These are phyloP conservation scores for Hypotaenidia philippensis DNA, from an alignment of 2,797 vertebrate species.

Conservation along the genomic window DNA sequence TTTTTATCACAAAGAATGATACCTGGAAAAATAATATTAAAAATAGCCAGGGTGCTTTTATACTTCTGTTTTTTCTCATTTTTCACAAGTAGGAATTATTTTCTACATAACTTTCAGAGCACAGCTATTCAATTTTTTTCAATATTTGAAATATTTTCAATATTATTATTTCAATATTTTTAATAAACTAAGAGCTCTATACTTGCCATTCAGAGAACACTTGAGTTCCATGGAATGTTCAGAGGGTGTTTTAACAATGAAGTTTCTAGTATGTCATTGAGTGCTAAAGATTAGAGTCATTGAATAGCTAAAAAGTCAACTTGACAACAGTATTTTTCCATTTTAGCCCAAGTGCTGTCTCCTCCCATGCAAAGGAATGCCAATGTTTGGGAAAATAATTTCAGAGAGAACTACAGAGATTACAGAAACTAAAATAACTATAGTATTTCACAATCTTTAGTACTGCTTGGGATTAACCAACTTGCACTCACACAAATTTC, in stretches of 20 bases:
- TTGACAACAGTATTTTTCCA: neutral
- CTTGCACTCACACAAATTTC: neutral
- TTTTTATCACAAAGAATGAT: neutral
- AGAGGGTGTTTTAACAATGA: neutral
- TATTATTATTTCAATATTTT: too few relatives aligned
- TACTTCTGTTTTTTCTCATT: neutral
- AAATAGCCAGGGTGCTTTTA: neutral
- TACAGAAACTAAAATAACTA: neutral
- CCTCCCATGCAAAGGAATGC: conserved; percentile 11
- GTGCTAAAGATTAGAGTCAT: neutral
- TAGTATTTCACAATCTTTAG: neutral
- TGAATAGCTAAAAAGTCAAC: neutral
- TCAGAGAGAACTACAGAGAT: neutral
- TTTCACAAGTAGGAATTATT: neutral
- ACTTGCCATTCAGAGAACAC: neutral
- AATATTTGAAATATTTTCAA: too few relatives aligned
- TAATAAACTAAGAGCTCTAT: neutral
- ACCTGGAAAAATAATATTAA: neutral
- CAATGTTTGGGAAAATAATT: neutral
- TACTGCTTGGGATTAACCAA: neutral
- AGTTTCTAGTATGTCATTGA: neutral
- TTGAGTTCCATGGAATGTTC: neutral
- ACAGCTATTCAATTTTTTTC: neutral
- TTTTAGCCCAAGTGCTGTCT: neutral
- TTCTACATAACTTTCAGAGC: neutral